Base-by-base conservation (phyloP, 2,888 invertebrate species). In the Caenorhabditis sp. region DNA sequence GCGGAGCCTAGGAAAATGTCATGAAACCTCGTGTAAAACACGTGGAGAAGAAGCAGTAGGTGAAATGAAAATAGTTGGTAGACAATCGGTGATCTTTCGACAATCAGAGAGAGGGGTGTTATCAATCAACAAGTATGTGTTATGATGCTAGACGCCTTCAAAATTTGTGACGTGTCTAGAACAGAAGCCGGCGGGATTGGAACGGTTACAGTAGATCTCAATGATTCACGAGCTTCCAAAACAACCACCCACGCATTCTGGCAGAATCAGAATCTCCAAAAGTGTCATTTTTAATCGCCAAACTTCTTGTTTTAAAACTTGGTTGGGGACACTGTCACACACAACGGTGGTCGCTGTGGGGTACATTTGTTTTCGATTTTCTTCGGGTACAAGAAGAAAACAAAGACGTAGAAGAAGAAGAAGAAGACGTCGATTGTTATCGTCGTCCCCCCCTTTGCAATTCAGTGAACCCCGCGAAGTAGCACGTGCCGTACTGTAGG, bases 301-400 rank as follows among this genome's bases (percentile, higher is more conserved):
- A 68, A 68, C 49, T 49, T 66, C 51, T 51, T 41, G 61, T 56
- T 58, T n/a, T 56, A 24, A 72, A 72, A 72, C 72, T 28, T 59
- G 72, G 47, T 47, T 47, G 56, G 61, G 38, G 38, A 38, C 38
- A 38, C 38, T 6, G 38, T 38, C 8, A 31, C 19, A n/a, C n/a
- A 54, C 5, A 26, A 54, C 49, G 54, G 54, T 54, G 54, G 54
- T 26, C 54, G 51, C n/a, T 14, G 51, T 35, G n/a, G 35, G 47
- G 74, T 74, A 73, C 61, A 61, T 24, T 51, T 74, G 74, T 74
- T 74, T 63, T 54, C 74, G 38, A 74, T 63, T 74, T 51, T n/a
- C n/a, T n/a, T 54, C 54, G 63, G 74, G 74, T 74, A 74, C 74
- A 74, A 70, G 26, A 68, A 51, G 59, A 64, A 47, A 47, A 47